These are phyloP conservation scores for Muraenolepis orangiensis DNA, from an alignment of 2,797 vertebrate genomes.

Conservation along the genomic window DNA sequence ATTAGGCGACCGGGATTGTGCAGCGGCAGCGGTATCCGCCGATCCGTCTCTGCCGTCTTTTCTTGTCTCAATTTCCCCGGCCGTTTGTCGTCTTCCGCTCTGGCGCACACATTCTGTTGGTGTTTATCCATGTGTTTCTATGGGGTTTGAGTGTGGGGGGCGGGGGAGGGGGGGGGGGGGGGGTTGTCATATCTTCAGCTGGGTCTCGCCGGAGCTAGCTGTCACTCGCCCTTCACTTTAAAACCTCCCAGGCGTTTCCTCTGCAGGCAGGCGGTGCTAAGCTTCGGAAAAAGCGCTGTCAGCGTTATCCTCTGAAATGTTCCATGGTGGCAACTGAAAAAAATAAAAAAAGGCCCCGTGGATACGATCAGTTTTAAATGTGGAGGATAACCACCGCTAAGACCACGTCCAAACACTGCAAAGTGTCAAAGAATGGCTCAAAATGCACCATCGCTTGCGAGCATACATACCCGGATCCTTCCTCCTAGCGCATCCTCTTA, in stretches of 20 bases:
- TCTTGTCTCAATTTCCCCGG: background rate
- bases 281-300: too few species aligned
- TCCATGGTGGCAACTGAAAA: slow-evolving; percentile 1
- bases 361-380: background rate
- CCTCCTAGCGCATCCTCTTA: too few species aligned
- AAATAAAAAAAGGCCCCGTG: too few species aligned
- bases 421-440: background rate
- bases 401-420: background rate
- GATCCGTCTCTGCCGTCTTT: background rate
- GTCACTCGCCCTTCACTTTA: slow-evolving; percentile 38
- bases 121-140: background rate
- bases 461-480: too few species aligned
- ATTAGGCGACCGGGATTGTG: slow-evolving; percentile 36
- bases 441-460: too few species aligned
- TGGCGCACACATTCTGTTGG: background rate
- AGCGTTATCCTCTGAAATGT: background rate
- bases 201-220: slow-evolving; percentile 30
- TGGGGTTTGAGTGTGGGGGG: too few species aligned
- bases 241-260: slow-evolving; percentile 38
- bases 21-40: background rate
- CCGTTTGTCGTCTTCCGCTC: background rate
- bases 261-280: slow-evolving; percentile 17
- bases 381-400: background rate
- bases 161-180: too few species aligned
- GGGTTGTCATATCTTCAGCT: slow-evolving; percentile 15